Base-by-base conservation (phyloP, 2,797 vertebrate species). In the Pygocentrus nattereri region DNA sequence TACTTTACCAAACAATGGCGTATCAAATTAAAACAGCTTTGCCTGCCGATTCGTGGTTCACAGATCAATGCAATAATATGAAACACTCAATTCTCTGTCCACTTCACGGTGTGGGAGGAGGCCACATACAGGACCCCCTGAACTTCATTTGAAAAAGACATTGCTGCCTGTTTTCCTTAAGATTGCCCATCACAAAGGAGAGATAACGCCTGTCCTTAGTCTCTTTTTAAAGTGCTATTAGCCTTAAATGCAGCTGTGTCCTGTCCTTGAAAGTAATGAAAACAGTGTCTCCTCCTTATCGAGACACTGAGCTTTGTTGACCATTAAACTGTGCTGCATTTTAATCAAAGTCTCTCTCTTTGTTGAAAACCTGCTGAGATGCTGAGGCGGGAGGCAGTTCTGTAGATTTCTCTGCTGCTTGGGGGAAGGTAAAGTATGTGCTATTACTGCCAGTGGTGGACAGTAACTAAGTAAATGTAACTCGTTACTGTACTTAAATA, bases 221-320 rank as follows among this genome's bases (percentile, higher is more conserved):
- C 73, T 69, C 73, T 74, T 67, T 54, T 74, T 81, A 50, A 86
- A 76, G 80, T 25, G 38, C 47, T 52, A 50, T 78, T 82, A 70
- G 68, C 67, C 73, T 34, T 34, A 25, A 49, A 5, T 31, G 59
- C 18, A 41, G 59, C 65, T 62, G 5, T 2, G 68, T 44, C 56
- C 73, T 61, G 75, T 81, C 84, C 78, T 86, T 78, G 65, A 61
- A 72, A 49, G 38, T 41, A 58, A 74, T 71, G 23, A 78, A 80
- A 54, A 75, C 25, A 41, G 44, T 34, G 12, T 59, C 64, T 56
- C 59, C 62, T 49, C 15, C 64, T 81, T 54, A 49, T 67, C 23
- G 49, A 44, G 64, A 52, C 38, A 8, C 64, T 13, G 64, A 61
- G 52, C 72, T 31, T 67, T 74, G 61, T 74, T 49, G 79, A 59